Evolutionary conservation across 2,888 invertebrate genomes (phyloP), one percentile per base, ranked within the genome.

Genomic region (Athalia circularis): DNA sequence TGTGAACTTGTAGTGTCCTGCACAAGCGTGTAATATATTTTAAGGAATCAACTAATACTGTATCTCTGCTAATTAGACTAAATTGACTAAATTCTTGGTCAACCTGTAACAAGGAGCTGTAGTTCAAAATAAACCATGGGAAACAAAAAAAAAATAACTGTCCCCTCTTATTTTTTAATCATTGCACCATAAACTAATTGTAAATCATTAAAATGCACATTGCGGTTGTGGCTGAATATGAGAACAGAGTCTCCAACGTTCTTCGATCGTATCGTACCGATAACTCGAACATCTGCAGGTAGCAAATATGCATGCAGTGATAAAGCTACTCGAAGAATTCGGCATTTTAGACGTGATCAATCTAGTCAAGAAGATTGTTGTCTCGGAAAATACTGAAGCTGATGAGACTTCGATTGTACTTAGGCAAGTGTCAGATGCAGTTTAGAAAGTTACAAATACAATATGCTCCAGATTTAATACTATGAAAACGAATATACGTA

Each of bases 111-210:
- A 72, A 59, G 72, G 47, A 9, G 45, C 13, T 72, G 59, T 72
- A 72, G 72, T 72, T 13, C 4, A 15, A 59, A 72, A 59, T 59
- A 72, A 72, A 72, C 72, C 15, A 47, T 72, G 59, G 45, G 72
- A 72, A 72, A 72, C 3, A 29, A 43, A 29, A 62, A 4, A 11
- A 64, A 64, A 64, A 64, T n/a, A n/a, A 64, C 5, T n/a, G 29
- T 29, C 29, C 2, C 29, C 29, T 29, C 29, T 29, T 29, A 29
- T 29, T 29, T 29, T 29, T 29, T 29, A 2, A 29, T 29, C 29
- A 29, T 29, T 29, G n/a, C n/a, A n/a, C n/a, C n/a, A n/a, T n/a
- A n/a, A n/a, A n/a, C n/a, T n/a, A n/a, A n/a, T n/a, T n/a, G n/a
- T n/a, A n/a, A n/a, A n/a, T n/a, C n/a, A n/a, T n/a, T n/a, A n/a